Evolutionary conservation across 2,113 vertebrate genomes (phyloP).

Genomic region (Gymnocephalus cernua): DNA sequence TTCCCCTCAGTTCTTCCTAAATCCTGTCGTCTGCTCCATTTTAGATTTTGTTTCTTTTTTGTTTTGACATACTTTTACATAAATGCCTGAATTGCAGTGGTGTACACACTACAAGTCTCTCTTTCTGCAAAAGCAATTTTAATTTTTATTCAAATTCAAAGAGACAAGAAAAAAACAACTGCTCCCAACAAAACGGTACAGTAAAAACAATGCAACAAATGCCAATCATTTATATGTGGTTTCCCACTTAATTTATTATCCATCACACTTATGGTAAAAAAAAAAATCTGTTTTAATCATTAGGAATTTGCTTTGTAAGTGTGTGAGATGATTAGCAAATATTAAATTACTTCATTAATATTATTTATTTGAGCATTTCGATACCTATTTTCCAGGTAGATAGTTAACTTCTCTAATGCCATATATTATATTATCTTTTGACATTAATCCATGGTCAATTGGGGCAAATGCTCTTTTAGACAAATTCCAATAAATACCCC

Average conservation of each 20-base stretch:
- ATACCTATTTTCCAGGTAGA: background rate
- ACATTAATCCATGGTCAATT: background rate
- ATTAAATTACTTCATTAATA: too few relatives aligned
- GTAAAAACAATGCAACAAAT: background rate
- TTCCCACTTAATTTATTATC: background rate
- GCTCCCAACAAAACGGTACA: background rate
- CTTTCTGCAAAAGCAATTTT: background rate
- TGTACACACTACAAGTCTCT: background rate
- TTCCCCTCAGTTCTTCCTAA: constrained; percentile 36
- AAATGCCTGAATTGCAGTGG: background rate
- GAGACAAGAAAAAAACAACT: background rate
- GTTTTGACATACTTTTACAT: constrained; percentile 35
- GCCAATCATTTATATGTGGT: background rate
- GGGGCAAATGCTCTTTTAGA: background rate
- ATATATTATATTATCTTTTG: background rate
- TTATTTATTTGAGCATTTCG: background rate
- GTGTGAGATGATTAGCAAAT: too few relatives aligned
- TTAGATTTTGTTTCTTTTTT: constrained; percentile 19
- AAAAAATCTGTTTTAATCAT: too few relatives aligned
- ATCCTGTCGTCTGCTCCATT: constrained; percentile 37
- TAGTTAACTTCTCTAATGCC: background rate
- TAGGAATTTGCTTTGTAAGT: too few relatives aligned
- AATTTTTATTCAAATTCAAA: background rate
- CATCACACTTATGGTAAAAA: too few relatives aligned
- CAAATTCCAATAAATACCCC: background rate